Evolutionary conservation across 2,113 vertebrate genomes (phyloP), one percentile per base, ranked within the genome.

Genomic region (Protobothrops mucrosquamatus): DNA sequence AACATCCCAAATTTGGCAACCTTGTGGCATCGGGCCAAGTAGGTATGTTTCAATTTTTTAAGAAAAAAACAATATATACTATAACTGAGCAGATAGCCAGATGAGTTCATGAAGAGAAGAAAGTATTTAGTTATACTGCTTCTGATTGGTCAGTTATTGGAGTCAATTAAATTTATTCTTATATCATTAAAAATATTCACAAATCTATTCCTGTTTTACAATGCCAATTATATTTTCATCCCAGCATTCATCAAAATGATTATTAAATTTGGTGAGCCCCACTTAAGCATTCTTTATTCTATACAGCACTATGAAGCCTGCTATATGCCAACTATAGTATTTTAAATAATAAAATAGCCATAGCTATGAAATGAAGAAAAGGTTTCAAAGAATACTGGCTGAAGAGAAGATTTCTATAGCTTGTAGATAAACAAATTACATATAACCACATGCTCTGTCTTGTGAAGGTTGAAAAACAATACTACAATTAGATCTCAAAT

Each of bases 1-100:
- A 99, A 96, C 99, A 99, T 94, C 99, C 99, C 95, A 99, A 99
- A 97, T 99, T 99, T 97, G 98, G 98, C 98, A 99, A 99, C 95
- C 98, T 99, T 97, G 99, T 99, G 98, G 99, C 99, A 98, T 99
- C 99, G 97, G 99, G 99, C 98, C 99, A 99, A 99, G 99, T 99
- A 99, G 99, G 99, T 99, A 99, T 99, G 99, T 99, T 98, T 99
- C 98, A 98, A 93, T 96, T 96, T 97, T 96, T 97, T 95, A 91
- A 97, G 95, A 97, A 96, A 96, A 95, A 92, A 96, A 96, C 29
- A 69, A 69, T 69, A 96, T 12, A 0, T 87, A 93, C 12, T n/a
- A 2, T 92, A 48, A 94, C 93, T 95, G 95, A 93, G 93, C 52
- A 81, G 93, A 92, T 93, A 46, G 91, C 93, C 91, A 92, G 95